Conservation (phyloP, 2,888 invertebrate genomes). For the Drosophila paranaensis region DNA sequence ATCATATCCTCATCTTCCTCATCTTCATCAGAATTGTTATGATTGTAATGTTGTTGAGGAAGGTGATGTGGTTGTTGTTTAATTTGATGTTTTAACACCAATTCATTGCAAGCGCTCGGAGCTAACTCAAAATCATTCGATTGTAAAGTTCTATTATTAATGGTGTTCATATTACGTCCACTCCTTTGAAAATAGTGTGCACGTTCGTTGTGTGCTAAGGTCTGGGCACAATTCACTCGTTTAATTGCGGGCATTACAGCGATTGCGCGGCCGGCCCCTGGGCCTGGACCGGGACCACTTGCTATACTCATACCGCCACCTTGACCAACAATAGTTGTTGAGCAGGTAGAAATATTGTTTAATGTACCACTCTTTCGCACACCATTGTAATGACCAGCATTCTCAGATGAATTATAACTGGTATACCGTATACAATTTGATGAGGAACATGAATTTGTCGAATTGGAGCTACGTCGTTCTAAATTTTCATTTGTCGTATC, state of each 20-base stretch:
- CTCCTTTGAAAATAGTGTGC: constrained; percentile 49
- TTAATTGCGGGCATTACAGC: constrained; percentile 7
- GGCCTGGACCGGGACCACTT: constrained; percentile 6
- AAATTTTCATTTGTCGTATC: constrained; percentile 79
- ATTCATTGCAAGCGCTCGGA: constrained; percentile 31
- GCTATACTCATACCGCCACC: neutral
- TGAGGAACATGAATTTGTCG: constrained; percentile 82
- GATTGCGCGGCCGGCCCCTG: constrained; percentile 13
- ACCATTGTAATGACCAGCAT: constrained; percentile 67
- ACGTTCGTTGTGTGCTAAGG: constrained; percentile 47
- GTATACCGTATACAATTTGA: constrained; percentile 73
- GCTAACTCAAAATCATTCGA: constrained; percentile 37
- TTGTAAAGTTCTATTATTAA: constrained; percentile 7
- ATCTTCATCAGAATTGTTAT: constrained; percentile 73
- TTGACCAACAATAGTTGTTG: constrained; percentile 4
- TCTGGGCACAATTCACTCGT: constrained; percentile 54
- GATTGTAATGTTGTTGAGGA: constrained; percentile 56
- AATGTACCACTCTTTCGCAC: constrained; percentile 84
- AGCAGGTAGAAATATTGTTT: constrained; percentile 77
- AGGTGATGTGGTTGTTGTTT: constrained; percentile 56
- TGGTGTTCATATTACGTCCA: constrained; percentile 14
- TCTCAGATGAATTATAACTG: constrained; percentile 83
- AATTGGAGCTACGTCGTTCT: constrained; percentile 83
- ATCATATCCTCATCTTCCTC: constrained; percentile 77
- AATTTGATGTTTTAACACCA: constrained; percentile 44